phyloP scores from a whole-genome alignment of 2,797 vertebrate species.

The Malurus leucopterus region DNA sequence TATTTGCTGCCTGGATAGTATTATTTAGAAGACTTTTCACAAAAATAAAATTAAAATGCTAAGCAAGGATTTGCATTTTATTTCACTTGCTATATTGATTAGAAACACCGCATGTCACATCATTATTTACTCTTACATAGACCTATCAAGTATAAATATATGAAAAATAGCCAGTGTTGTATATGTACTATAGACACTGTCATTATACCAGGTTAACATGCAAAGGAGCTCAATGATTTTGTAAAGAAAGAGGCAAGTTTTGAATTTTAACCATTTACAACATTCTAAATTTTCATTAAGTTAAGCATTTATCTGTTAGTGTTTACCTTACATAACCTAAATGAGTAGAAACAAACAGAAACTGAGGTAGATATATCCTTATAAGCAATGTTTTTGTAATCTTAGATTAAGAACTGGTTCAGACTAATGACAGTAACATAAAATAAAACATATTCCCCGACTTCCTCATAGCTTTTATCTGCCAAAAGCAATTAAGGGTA shows the following conservation, averaged over 20 bases:
- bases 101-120: not conserved
- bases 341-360: slow-evolving; percentile 1
- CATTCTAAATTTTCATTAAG: not conserved
- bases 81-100: not conserved
- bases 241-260: not conserved
- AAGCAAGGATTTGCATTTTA: not conserved
- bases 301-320: not conserved
- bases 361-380: not conserved
- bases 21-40: not conserved
- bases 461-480: slow-evolving; percentile 47
- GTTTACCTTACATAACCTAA: not conserved
- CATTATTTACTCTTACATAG: accelerated
- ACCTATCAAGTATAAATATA: not conserved
- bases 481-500: slow-evolving; percentile 44
- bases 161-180: not conserved
- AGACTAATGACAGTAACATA: slow-evolving; percentile 18
- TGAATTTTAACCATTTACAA: not conserved
- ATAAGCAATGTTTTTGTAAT: not conserved
- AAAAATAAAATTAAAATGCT: not conserved
- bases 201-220: not conserved
- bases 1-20: not conserved
- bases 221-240: not conserved
- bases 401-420: slow-evolving; percentile 19
- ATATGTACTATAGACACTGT: not conserved
- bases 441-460: slow-evolving; percentile 12